Base-by-base conservation (phyloP, 2,888 invertebrate species). In the Anorthoa munda region DNA sequence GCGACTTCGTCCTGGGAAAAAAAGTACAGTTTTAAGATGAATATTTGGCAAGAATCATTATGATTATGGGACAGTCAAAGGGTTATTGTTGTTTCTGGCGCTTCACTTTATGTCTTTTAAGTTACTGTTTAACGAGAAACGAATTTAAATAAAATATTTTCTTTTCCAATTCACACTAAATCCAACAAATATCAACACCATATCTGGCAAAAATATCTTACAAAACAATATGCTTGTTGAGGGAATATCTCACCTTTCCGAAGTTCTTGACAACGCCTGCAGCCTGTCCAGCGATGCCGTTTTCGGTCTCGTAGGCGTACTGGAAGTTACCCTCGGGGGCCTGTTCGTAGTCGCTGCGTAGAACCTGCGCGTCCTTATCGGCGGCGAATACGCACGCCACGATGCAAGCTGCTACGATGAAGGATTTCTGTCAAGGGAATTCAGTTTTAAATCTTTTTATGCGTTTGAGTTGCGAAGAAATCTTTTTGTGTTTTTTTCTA, bases 261-360 rank as follows among this genome's bases (percentile, higher is more conserved):
- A 84, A 0, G 68, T 56, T 18, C 83, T 90, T 93, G 46, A 94
- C 15, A 2, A 74, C 67, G 55, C 96, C 97, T 0, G 88, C 77
- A 66, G 97, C 97, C 26, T 95, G 91, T 17, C 91, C 96, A 1
- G 75, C 55, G 88, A 97, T 97, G 31, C 97, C 97, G 82, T 97
- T 97, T 39, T 95, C 97, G 56, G 97, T 97, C 84, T 97, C 97
- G 86, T 93, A 97, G 4, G 75, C 91, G 80, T 89, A 96, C 59
- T 90, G 85, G 93, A 94, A 97, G 45, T 86, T 11, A n/a, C 97
- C 97, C 0, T 97, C 97, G 0, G 97, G 96, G 18, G 87, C 85
- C 75, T 92, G 90, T 0, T 96, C 92, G 82, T 88, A 94, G 21
- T n/a, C 60, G 50, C 64, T 88, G n/a, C 80, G 71, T 2, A 91